Percentiles rank a stretch among this genome's conserved stretches.
These are phyloP conservation scores for Melanostigma gelatinosum DNA, from an alignment of 2,113 vertebrate genomes.

Conservation along the genomic window DNA sequence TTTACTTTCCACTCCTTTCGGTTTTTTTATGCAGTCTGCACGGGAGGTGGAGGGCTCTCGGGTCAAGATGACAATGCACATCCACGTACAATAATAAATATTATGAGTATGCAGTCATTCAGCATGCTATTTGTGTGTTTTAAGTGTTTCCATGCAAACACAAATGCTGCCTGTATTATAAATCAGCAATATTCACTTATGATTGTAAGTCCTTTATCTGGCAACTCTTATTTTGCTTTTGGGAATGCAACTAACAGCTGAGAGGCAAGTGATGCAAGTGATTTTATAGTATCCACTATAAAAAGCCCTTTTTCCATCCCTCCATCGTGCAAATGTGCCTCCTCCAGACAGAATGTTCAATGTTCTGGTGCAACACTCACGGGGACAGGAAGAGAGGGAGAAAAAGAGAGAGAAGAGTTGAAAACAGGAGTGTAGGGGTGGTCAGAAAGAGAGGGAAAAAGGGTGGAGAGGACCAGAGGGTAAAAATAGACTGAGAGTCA, in stretches of 20 bases:
- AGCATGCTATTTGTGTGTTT: neutral
- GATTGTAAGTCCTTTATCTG: slow-evolving; percentile 1
- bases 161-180: neutral
- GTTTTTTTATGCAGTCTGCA: slow-evolving; percentile 29
- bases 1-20: slow-evolving; percentile 39
- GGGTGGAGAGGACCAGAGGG: slow-evolving; percentile 75
- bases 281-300: slow-evolving; percentile 65
- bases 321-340: slow-evolving; percentile 47
- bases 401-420: slow-evolving; percentile 28
- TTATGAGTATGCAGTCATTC: neutral
- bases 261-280: slow-evolving; percentile 53
- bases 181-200: slow-evolving; percentile 19
- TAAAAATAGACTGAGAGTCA: slow-evolving; percentile 86
- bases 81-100: neutral
- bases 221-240: slow-evolving; percentile 26
- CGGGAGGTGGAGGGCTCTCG: neutral
- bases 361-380: slow-evolving; percentile 54
- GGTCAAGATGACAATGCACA: slow-evolving; percentile 42
- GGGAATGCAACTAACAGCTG: slow-evolving; percentile 11
- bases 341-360: slow-evolving; percentile 41
- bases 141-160: neutral
- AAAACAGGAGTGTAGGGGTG: slow-evolving; percentile 57
- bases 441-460: slow-evolving; percentile 71
- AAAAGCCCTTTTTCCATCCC: slow-evolving; percentile 40
- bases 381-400: slow-evolving; percentile 2